Base-by-base conservation (phyloP, 2,797 vertebrate genomes). In the Falco novaeseelandiae region DNA sequence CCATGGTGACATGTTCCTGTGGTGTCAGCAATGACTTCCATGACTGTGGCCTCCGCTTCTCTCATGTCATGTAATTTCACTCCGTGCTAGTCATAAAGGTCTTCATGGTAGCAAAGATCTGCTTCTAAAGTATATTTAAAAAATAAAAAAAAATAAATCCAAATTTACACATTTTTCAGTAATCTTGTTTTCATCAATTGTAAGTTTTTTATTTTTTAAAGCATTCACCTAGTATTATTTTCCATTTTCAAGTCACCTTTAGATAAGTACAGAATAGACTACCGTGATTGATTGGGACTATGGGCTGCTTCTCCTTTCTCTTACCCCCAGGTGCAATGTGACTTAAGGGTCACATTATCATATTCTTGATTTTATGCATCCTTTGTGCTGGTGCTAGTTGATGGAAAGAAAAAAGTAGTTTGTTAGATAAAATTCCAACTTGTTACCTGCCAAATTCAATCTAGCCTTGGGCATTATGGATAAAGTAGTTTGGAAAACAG, bases 401-500 rank as follows among this genome's bases (percentile, higher is more conserved):
- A 55, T 61, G 49, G 62, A 87, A 91, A 83, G 63, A 81, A 82
- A 71, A n/a, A 87, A 95, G 32, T 20, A 54, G 59, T 83, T 95
- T 79, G 17, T 92, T 58, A 61, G 26, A 83, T 89, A 85, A 89
- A 93, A 81, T 83, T 77, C 87, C 58, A 90, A 19, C 55, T 54
- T 82, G 61, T 86, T 87, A 74, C 58, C 69, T 96, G 38, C 46
- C 73, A 81, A 69, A 88, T 30, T 82, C 74, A 77, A n/a, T 69
- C 48, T 48, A 84, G 34, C 55, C 34, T 72, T 91, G 59, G 36
- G 78, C 27, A 5, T 80, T 89, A 62, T 65, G 89, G 87, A 65
- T 65, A 59, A 93, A 91, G 76, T 44, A 51, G 40, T 85, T 85
- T 91, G 89, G 86, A 96, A 95, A 94, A 77, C 58, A 66, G 59